Conservation (phyloP, 2,888 invertebrate genomes). For the Alitta virens region DNA sequence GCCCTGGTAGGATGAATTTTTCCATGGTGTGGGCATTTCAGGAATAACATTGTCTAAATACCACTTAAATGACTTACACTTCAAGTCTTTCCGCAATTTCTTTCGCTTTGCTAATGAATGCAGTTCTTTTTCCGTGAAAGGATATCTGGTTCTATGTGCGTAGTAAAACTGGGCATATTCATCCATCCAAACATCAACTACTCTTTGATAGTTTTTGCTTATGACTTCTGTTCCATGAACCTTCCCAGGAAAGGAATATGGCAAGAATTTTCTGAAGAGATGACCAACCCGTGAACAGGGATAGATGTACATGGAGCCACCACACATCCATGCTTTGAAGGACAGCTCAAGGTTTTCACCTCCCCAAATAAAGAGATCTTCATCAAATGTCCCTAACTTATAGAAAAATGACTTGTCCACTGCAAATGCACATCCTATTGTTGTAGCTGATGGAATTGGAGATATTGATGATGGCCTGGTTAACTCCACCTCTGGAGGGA, state of each 20-base stretch:
- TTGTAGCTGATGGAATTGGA: constrained; percentile 10
- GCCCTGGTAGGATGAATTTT: constrained; percentile 11
- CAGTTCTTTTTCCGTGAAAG: neutral
- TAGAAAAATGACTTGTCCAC: constrained; percentile 22
- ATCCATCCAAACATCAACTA: constrained; percentile 75
- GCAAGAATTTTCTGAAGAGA: constrained; percentile 91
- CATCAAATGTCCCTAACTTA: constrained; percentile 25
- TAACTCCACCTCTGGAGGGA: too few species aligned
- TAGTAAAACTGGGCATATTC: constrained; percentile 84
- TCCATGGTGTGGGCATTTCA: constrained; percentile 14
- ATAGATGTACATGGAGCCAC: constrained; percentile 90
- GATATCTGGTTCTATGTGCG: constrained; percentile 61
- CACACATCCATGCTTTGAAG: constrained; percentile 91
- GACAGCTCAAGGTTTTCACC: constrained; percentile 30
- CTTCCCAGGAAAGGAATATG: constrained; percentile 87
- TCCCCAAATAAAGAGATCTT: constrained; percentile 27
- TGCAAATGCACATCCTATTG: constrained; percentile 26
- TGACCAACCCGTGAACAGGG: constrained; percentile 98
- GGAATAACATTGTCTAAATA: constrained; percentile 19
- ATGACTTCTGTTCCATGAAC: constrained; percentile 72
- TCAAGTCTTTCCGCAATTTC: constrained; percentile 1
- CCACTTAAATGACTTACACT: constrained; percentile 26
- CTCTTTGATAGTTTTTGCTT: constrained; percentile 81
- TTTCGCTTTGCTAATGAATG: neutral
- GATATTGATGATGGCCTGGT: neutral